Percentiles rank a stretch among this genome's conserved stretches.
Conservation (phyloP, 1,140 invertebrate species). For the Hycleus phaleratus region DNA sequence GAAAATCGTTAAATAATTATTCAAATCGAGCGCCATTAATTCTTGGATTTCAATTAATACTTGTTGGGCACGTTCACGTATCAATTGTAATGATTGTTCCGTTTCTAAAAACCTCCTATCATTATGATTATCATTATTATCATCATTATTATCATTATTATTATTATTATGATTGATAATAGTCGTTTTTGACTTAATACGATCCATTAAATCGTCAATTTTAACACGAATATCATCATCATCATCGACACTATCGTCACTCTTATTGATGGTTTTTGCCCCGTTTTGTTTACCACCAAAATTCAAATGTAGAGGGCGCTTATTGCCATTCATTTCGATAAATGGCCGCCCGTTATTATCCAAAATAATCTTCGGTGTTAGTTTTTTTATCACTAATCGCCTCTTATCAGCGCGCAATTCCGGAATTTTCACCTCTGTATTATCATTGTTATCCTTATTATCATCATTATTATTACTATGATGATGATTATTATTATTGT, state of each 20-base stretch:
- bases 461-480: too few relatives aligned
- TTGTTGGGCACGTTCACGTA: slow-evolving; percentile 27
- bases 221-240: slow-evolving; percentile 17
- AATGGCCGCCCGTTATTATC: slow-evolving; percentile 32
- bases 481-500: too few relatives aligned
- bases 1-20: slow-evolving; percentile 25
- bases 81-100: slow-evolving; percentile 6
- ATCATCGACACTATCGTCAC: neutral
- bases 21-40: slow-evolving; percentile 25
- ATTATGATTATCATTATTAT: too few relatives aligned
- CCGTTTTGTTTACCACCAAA: too few relatives aligned
- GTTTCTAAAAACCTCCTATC: too few relatives aligned
- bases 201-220: slow-evolving; percentile 18
- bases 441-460: neutral
- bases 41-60: slow-evolving; percentile 25
- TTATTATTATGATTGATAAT: too few relatives aligned
- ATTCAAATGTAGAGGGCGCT: slow-evolving; percentile 23
- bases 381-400: slow-evolving; percentile 20
- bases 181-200: too few relatives aligned
- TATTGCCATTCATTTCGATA: slow-evolving; percentile 29
- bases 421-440: neutral
- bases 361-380: slow-evolving; percentile 28
- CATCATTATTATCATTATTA: too few relatives aligned
- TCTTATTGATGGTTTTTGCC: too few relatives aligned
- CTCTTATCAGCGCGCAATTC: neutral